Evolutionary conservation across 1,140 invertebrate species (phyloP).

Genomic region (Sitophilus oryzae): DNA sequence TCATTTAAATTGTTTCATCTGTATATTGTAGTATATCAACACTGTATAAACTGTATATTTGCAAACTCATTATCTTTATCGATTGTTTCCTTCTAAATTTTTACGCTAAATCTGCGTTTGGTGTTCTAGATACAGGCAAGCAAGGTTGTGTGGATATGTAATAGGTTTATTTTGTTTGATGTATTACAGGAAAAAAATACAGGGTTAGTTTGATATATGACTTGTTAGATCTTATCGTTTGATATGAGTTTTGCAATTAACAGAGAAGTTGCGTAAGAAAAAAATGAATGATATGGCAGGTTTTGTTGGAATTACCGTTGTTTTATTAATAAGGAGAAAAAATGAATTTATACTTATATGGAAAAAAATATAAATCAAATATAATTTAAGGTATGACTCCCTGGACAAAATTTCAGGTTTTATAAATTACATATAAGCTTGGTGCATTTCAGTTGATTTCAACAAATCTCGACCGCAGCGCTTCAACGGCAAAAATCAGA

Average conservation of each 20-base stretch:
- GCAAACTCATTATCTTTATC: too few relatives aligned
- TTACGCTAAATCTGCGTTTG: not conserved
- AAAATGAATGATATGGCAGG: not conserved
- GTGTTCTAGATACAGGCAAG: not conserved
- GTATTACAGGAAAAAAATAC: not conserved
- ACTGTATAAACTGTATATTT: too few relatives aligned
- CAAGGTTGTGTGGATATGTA: not conserved
- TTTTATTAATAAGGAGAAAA: not conserved
- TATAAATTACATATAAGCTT: not conserved
- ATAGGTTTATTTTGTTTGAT: not conserved
- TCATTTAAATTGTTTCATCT: too few relatives aligned
- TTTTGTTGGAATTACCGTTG: not conserved
- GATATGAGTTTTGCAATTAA: not conserved
- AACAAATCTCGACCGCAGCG: not conserved
- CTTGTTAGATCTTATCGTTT: not conserved
- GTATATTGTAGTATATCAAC: too few relatives aligned
- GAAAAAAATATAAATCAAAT: not conserved
- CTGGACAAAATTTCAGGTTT: not conserved
- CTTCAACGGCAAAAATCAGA: not conserved
- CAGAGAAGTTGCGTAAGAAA: not conserved
- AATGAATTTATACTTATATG: not conserved
- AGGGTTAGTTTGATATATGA: not conserved
- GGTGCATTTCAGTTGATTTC: not conserved
- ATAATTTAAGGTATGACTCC: not conserved
- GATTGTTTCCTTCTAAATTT: too few relatives aligned